These are phyloP conservation scores for Drosophila novamexicana DNA, from an alignment of 1,140 invertebrate genomes.

Conservation along the genomic window DNA sequence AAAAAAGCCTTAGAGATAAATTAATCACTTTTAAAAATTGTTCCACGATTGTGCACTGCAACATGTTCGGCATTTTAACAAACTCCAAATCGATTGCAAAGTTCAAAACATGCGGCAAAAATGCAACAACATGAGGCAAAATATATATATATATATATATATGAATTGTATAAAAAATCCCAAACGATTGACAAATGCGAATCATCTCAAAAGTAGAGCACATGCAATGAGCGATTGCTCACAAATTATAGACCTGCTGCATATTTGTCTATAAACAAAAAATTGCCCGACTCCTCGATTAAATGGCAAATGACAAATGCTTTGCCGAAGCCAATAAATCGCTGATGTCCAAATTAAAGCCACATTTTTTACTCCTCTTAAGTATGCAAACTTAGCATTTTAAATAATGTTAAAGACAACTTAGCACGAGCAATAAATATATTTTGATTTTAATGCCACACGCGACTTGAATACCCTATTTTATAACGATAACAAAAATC, in stretches of 20 bases:
- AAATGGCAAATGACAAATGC: conserved; percentile 69
- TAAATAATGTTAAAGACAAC: background rate
- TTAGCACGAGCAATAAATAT: background rate
- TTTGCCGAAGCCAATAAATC: conserved; percentile 49
- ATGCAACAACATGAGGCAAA: conserved; percentile 34
- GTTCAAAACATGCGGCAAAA: conserved; percentile 43
- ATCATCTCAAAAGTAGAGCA: conserved; percentile 72
- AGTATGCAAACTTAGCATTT: conserved; percentile 24
- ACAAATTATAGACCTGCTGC: conserved; percentile 24
- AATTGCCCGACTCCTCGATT: conserved; percentile 32
- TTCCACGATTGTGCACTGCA: conserved; percentile 57
- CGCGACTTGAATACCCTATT: no score
- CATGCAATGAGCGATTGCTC: conserved; percentile 50
- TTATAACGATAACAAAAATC: background rate
- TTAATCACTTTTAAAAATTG: conserved; percentile 63
- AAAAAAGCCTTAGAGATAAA: conserved; percentile 32
- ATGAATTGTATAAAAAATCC: conserved; percentile 16
- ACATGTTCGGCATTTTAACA: conserved; percentile 67
- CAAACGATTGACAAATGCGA: conserved; percentile 68
- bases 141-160: no score
- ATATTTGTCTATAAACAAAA: conserved; percentile 22
- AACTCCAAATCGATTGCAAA: conserved; percentile 39
- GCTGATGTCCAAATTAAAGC: conserved; percentile 31
- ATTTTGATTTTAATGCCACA: no score
- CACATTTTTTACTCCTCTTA: conserved; percentile 25